Conservation (phyloP, 2,797 vertebrate genomes). For the Centropyge bicolor region DNA sequence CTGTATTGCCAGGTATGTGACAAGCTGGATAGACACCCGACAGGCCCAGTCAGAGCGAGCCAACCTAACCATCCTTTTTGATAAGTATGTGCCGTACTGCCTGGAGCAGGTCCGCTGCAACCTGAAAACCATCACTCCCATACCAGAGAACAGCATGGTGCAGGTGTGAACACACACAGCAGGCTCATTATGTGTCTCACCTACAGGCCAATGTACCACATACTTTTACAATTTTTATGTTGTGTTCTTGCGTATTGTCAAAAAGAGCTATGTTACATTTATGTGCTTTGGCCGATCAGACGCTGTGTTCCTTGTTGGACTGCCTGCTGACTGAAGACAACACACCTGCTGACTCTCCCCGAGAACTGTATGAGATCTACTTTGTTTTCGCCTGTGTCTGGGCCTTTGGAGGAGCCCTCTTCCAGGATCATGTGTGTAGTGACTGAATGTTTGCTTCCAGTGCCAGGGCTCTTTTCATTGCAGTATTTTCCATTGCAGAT, state of each 20-base stretch:
- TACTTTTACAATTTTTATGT: not conserved
- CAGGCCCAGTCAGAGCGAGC: slow-evolving; percentile 87
- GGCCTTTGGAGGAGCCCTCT: slow-evolving; percentile 89
- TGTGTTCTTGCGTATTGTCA: not conserved
- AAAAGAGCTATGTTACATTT: not conserved
- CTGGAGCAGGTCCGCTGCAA: slow-evolving; percentile 88
- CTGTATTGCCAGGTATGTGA: slow-evolving; percentile 75
- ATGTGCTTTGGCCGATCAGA: slow-evolving; percentile 74
- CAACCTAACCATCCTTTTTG: slow-evolving; percentile 87
- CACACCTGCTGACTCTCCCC: slow-evolving; percentile 88
- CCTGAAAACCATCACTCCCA: slow-evolving; percentile 87
- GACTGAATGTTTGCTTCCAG: slow-evolving; percentile 2
- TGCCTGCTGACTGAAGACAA: slow-evolving; percentile 88
- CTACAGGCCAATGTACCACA: no score
- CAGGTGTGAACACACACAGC: slow-evolving; percentile 65
- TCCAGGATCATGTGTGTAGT: slow-evolving; percentile 89
- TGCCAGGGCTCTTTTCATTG: not conserved
- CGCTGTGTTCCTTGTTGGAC: slow-evolving; percentile 87
- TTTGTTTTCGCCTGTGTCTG: slow-evolving; percentile 90
- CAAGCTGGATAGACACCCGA: slow-evolving; percentile 87
- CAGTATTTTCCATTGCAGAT: not conserved
- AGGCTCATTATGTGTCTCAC: not conserved
- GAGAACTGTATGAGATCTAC: slow-evolving; percentile 88
- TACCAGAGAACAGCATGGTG: slow-evolving; percentile 86
- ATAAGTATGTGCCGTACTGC: slow-evolving; percentile 84